phyloP scores from a whole-genome alignment of 2,797 vertebrate species.

The Lacerta bilineata region DNA sequence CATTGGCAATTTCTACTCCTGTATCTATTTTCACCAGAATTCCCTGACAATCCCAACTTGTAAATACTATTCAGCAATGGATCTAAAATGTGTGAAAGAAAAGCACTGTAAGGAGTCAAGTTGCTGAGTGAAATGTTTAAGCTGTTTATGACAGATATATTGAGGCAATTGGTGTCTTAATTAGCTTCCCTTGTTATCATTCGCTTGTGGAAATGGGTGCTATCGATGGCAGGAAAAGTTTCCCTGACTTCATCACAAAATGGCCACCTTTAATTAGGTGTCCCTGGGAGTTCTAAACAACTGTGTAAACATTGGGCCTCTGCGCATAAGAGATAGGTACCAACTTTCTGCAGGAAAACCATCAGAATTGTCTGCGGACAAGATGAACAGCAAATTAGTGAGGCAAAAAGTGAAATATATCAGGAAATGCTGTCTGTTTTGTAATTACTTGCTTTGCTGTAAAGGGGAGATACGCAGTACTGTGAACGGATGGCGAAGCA shows the following conservation, averaged over 20 bases:
- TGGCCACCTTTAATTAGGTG: conserved; percentile 40
- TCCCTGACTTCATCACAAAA: conserved; percentile 44
- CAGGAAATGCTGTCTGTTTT: conserved; percentile 46
- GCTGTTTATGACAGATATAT: not conserved
- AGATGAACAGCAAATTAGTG: conserved; percentile 47
- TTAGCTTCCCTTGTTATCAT: conserved; percentile 36
- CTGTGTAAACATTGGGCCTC: conserved; percentile 32
- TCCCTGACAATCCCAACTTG: not conserved
- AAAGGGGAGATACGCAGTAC: conserved; percentile 47
- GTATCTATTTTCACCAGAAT: not conserved
- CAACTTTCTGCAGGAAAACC: conserved; percentile 34
- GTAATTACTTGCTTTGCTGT: conserved; percentile 53
- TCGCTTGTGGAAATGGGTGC: conserved; percentile 18
- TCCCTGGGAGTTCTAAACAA: conserved; percentile 38
- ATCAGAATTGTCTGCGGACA: conserved; percentile 33
- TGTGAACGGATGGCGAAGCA: conserved; percentile 56
- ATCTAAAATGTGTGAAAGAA: not conserved
- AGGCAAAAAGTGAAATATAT: conserved; percentile 41
- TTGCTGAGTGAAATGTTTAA: not conserved
- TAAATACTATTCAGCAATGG: no score
- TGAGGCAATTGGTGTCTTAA: conserved; percentile 27
- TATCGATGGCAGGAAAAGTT: conserved; percentile 19
- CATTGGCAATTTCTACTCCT: no score
- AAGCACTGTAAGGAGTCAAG: not conserved
- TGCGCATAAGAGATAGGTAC: conserved; percentile 25